Conservation (phyloP, 2,797 vertebrate species). For the Phalloptychus januarius region DNA sequence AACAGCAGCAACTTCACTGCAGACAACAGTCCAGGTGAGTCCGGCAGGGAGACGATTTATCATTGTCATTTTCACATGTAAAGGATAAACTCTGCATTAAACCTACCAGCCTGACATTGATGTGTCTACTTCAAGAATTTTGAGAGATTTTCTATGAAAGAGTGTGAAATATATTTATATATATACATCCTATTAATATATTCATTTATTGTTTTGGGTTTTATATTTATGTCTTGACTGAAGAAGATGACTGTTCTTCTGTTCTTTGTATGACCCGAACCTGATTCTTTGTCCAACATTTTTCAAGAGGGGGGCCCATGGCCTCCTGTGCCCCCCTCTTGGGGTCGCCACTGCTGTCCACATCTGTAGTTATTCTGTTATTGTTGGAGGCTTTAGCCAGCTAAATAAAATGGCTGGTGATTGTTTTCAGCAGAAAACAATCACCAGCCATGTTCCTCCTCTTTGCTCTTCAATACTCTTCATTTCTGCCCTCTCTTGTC, state of each 20-base stretch:
- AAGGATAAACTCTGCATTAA: no score
- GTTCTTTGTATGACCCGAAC: background rate
- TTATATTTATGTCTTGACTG: background rate
- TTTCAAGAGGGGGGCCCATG: background rate
- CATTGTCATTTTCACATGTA: background rate
- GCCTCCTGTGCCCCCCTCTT: background rate
- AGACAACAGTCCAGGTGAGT: slow-evolving; percentile 87
- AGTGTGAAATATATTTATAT: no score
- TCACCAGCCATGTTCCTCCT: background rate
- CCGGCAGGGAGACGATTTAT: background rate
- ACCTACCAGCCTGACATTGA: background rate
- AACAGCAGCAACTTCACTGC: slow-evolving; percentile 91
- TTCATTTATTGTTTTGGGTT: no score
- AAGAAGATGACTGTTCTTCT: background rate
- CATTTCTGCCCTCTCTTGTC: slow-evolving; percentile 10
- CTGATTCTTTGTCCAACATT: background rate
- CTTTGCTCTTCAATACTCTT: background rate
- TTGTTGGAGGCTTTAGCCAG: background rate
- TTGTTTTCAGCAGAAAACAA: background rate
- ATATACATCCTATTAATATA: no score
- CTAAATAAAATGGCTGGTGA: background rate
- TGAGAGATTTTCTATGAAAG: background rate
- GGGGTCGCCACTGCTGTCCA: background rate
- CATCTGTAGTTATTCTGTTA: background rate
- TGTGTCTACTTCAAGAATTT: background rate